These are phyloP conservation scores for Drosophila virilis DNA, from an alignment of 1,140 invertebrate species.

Conservation along the genomic window DNA sequence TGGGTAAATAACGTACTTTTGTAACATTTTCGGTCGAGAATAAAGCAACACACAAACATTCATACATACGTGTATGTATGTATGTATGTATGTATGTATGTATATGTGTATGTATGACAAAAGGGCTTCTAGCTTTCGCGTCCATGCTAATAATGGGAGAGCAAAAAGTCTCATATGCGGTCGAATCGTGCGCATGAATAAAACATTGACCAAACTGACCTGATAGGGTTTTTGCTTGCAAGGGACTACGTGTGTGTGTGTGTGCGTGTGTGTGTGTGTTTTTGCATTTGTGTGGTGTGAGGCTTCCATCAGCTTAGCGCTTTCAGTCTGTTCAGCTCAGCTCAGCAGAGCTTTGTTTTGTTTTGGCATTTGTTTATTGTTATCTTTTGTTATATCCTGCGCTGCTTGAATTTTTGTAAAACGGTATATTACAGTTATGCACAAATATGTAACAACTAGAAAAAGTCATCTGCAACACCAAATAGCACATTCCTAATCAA, in stretches of 20 bases:
- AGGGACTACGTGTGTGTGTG: too few species aligned
- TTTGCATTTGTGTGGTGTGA: not conserved
- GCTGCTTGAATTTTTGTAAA: not conserved
- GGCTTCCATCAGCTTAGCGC: not conserved
- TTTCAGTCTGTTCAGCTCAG: not conserved
- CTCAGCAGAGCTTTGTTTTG: not conserved
- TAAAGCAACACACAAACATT: too few species aligned
- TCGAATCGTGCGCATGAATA: slow-evolving; percentile 27
- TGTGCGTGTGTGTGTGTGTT: not conserved
- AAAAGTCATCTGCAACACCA: too few species aligned
- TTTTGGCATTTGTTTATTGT: slow-evolving; percentile 5
- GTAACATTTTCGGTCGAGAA: too few species aligned
- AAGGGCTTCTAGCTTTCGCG: not conserved
- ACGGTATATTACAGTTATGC: too few species aligned
- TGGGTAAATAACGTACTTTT: too few species aligned
- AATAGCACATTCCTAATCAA: too few species aligned
- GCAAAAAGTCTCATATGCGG: slow-evolving; percentile 11
- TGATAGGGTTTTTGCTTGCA: not conserved
- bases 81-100: too few species aligned
- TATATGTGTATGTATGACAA: too few species aligned
- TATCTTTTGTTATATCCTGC: not conserved
- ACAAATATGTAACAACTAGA: too few species aligned
- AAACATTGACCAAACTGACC: slow-evolving; percentile 8
- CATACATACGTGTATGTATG: too few species aligned
- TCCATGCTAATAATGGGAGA: slow-evolving; percentile 9